A percentile compares a stretch with the other conserved stretches of the same genome.
These are phyloP conservation scores for Latrodectus hesperus DNA, from an alignment of 2,888 invertebrate species.

Conservation along the genomic window DNA sequence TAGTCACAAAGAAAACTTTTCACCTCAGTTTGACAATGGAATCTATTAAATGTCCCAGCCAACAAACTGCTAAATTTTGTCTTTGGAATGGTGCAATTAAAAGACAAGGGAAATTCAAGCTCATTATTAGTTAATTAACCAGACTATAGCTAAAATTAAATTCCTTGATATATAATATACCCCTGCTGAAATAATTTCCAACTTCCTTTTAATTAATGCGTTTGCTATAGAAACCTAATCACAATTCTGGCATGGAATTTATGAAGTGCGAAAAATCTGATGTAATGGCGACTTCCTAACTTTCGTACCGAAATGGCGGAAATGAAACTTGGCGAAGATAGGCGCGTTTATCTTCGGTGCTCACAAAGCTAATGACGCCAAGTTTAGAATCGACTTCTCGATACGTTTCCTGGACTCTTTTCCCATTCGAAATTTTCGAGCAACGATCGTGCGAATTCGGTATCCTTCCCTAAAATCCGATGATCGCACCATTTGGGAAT, in stretches of 20 bases:
- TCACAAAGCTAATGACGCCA: slow-evolving; percentile 26
- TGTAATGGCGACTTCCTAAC: not conserved
- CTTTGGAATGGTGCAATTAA: too few relatives aligned
- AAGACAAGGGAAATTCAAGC: not conserved
- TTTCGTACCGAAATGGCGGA: not conserved
- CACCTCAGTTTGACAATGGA: too few relatives aligned
- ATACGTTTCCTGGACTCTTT: slow-evolving; percentile 31
- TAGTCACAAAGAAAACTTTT: too few relatives aligned
- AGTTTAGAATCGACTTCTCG: slow-evolving; percentile 35
- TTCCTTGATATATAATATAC: not conserved
- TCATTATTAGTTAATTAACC: slow-evolving; percentile 4
- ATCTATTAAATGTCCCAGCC: too few relatives aligned
- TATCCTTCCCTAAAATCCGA: slow-evolving; percentile 20
- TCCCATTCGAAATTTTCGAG: slow-evolving; percentile 29
- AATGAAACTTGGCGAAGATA: not conserved
- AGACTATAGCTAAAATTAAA: not conserved
- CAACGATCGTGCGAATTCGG: not conserved
- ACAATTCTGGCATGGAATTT: not conserved
- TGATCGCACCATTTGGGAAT: slow-evolving; percentile 34
- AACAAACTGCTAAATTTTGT: too few relatives aligned
- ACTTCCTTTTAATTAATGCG: not conserved
- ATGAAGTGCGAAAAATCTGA: not conserved
- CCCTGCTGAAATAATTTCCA: not conserved
- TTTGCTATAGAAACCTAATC: not conserved
- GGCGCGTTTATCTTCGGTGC: not conserved